Evolutionary conservation across 1,140 invertebrate genomes (phyloP), one percentile per base, ranked within the genome.

Genomic region (Drosophila subobscura): DNA sequence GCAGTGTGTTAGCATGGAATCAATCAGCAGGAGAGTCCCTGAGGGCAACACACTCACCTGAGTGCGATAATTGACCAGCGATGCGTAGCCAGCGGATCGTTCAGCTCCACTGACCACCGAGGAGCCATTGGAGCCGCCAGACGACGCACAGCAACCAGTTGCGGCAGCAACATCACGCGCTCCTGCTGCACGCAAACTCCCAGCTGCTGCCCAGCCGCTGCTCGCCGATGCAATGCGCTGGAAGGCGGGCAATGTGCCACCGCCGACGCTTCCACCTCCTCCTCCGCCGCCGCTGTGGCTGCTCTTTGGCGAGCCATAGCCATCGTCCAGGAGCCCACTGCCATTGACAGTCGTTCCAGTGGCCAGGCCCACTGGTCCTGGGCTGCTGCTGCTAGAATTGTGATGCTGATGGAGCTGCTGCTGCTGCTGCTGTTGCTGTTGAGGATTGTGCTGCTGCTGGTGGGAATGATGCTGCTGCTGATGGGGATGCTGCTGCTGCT

Each of bases 291-390:
- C 79, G 16, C 84, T 91, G 58, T 81, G 79, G 25, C 72, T 85
- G 47, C 89, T 89, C 46, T 83, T 88, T 20, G 89, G 83, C 22
- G 89, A 91, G 25, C 70, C 85, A 23, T 90, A 90, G 64, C 89
- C 84, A 40, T 90, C 89, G 66, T 86, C 77, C 44, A 89, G 66
- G 33, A 77, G 56, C 29, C 58, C 76, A 29, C 71, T 79, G 44
- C 60, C 79, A 22, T 63, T 66, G 50, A 60, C 74, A 23, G 74
- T 61, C 29, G 68, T 60, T 64, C 1, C 66, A 52, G 37, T 72
- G 75, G 45, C 55, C 60, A 77, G 47, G 37, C 78, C 81, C 56
- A 74, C 72, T 45, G 79, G 77, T 10, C 83, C 72, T 12, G 79
- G 77, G 42, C 79, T 90, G 45, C 61, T 77, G 59, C 88, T 74